Evolutionary conservation across 2,888 invertebrate genomes (phyloP).

Genomic region (Rambutsinella grinnellia): DNA sequence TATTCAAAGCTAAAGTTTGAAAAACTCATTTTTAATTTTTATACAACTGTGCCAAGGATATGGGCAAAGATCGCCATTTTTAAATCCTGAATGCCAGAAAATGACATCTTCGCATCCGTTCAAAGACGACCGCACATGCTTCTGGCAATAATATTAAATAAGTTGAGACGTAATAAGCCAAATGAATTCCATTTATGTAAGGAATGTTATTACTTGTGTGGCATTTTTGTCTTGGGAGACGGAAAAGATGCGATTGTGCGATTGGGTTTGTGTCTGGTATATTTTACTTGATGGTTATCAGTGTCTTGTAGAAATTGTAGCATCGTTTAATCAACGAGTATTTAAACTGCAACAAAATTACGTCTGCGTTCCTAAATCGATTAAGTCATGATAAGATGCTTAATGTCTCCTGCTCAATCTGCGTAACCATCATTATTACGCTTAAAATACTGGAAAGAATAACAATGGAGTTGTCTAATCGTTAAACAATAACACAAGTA

Average conservation of each 20-base stretch:
- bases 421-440: background rate
- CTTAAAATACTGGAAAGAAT: background rate
- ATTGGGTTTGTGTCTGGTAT: no score
- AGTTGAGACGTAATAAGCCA: no score
- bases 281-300: no score
- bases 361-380: background rate
- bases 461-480: background rate
- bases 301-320: no score
- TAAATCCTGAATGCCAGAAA: background rate
- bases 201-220: no score
- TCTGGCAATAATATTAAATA: no score
- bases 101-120: background rate
- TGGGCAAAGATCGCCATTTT: background rate
- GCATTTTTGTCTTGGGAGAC: no score
- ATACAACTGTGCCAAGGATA: slow-evolving; percentile 18
- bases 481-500: background rate
- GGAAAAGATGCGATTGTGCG: no score
- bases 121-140: no score
- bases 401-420: background rate
- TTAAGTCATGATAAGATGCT: background rate
- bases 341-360: background rate
- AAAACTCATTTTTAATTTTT: slow-evolving; percentile 17
- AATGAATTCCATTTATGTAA: no score
- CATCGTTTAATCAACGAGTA: background rate
- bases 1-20: slow-evolving; percentile 13